Evolutionary conservation across 2,797 vertebrate species (phyloP).

Genomic region (Crenuchus spilurus): DNA sequence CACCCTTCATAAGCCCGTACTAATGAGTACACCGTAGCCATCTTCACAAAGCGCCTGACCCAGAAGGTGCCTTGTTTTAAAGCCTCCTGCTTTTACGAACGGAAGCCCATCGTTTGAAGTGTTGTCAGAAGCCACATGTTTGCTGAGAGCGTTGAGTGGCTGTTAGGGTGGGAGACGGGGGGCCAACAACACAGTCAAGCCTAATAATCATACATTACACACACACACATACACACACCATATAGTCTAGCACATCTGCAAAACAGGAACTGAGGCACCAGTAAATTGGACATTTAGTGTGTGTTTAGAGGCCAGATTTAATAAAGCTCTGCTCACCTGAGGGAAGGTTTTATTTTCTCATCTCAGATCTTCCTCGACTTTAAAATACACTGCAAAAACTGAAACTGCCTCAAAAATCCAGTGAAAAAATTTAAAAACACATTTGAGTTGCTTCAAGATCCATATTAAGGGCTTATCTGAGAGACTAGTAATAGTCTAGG

Average conservation of each 20-base stretch:
- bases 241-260: constrained; percentile 58
- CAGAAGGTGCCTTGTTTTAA: constrained; percentile 58
- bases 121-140: constrained; percentile 58
- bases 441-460: too few relatives aligned
- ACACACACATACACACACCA: constrained; percentile 43
- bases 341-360: constrained; percentile 39
- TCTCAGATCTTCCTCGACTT: constrained; percentile 20
- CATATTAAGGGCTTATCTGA: too few relatives aligned
- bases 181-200: constrained; percentile 33
- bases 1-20: constrained; percentile 42
- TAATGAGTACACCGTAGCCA: constrained; percentile 59
- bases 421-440: too few relatives aligned
- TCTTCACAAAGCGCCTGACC: constrained; percentile 42
- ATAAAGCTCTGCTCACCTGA: constrained; percentile 50
- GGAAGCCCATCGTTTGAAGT: constrained; percentile 63
- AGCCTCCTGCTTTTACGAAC: constrained; percentile 64
- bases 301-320: constrained; percentile 39
- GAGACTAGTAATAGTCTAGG: too few relatives aligned
- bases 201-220: constrained; percentile 61
- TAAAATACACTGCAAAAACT: too few relatives aligned
- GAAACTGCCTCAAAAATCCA: too few relatives aligned
- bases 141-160: constrained; percentile 46
- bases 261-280: constrained; percentile 57
- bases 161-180: constrained; percentile 35
- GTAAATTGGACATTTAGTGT: constrained; percentile 52